These are phyloP conservation scores for Parus major DNA, from an alignment of 2,113 vertebrate species.

Conservation along the genomic window DNA sequence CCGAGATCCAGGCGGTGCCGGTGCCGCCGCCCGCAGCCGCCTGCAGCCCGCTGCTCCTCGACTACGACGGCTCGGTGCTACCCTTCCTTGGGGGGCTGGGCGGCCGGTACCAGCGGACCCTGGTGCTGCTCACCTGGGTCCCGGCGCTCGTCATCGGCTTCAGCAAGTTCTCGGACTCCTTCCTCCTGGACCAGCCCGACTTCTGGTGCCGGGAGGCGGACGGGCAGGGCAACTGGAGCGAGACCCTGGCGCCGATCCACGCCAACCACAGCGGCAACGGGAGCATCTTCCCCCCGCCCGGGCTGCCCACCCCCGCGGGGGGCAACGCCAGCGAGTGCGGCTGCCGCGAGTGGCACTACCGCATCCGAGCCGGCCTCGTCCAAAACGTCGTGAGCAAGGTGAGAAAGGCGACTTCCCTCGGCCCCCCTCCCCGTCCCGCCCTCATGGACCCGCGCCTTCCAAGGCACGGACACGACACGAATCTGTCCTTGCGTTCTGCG, in stretches of 20 bases:
- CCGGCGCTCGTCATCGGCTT: conserved; percentile 94
- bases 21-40: conserved; percentile 31
- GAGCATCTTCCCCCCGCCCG: conserved; percentile 36
- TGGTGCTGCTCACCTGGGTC: conserved; percentile 96
- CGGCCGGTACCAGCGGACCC: conserved; percentile 83
- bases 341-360: conserved; percentile 86
- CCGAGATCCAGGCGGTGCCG: conserved; percentile 72
- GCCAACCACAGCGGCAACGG: conserved; percentile 12
- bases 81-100: conserved; percentile 92
- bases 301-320: conserved; percentile 42
- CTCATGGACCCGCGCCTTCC: rapidly evolving
- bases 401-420: conserved; percentile 17
- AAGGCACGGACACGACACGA: rapidly evolving
- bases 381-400: conserved; percentile 98
- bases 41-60: conserved; percentile 82
- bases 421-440: not conserved
- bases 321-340: conserved; percentile 75
- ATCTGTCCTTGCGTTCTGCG: not conserved
- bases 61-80: conserved; percentile 90
- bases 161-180: conserved; percentile 96
- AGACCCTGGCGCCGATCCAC: conserved; percentile 27
- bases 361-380: conserved; percentile 88
- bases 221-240: conserved; percentile 76
- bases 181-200: conserved; percentile 88
- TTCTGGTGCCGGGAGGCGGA: conserved; percentile 81